These are phyloP conservation scores for Micromesistius poutassou DNA, from an alignment of 2,797 vertebrate genomes.

Conservation along the genomic window DNA sequence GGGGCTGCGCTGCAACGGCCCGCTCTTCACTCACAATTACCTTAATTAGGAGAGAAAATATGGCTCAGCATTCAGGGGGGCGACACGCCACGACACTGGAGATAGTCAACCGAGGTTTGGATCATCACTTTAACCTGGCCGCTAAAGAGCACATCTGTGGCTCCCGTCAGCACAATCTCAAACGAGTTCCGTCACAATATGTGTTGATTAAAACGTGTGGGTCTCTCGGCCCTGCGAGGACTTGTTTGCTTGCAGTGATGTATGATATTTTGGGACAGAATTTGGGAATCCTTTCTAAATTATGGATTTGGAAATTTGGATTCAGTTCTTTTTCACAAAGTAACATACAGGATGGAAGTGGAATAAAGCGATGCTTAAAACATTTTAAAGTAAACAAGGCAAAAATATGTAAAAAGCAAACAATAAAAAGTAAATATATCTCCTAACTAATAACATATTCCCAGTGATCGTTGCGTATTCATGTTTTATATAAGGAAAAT, in stretches of 20 bases:
- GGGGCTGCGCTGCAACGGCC: constrained; percentile 67
- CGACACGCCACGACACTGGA: constrained; percentile 32
- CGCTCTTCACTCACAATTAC: constrained; percentile 72
- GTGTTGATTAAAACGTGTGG: background rate
- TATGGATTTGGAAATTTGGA: background rate
- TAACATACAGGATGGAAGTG: constrained; percentile 23
- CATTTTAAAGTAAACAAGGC: constrained; percentile 47
- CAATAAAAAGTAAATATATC: constrained; percentile 53
- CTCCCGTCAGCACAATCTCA: constrained; percentile 55
- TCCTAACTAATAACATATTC: constrained; percentile 50
- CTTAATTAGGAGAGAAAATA: constrained; percentile 69
- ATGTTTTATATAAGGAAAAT: constrained; percentile 60
- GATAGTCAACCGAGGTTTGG: constrained; percentile 58
- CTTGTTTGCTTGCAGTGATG: background rate
- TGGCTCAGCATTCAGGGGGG: constrained; percentile 56
- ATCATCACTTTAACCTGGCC: constrained; percentile 57
- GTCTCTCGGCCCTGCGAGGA: too few species aligned
- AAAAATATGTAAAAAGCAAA: constrained; percentile 19
- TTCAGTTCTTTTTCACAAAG: background rate
- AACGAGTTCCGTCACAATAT: background rate
- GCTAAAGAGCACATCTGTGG: constrained; percentile 33
- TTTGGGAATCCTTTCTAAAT: background rate
- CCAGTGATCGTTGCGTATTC: constrained; percentile 61
- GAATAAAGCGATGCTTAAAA: constrained; percentile 11
- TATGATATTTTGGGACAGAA: background rate